Percentiles rank a stretch among this genome's conserved stretches.
Evolutionary conservation across 2,888 invertebrate genomes (phyloP).

Genomic region (Mimumesa dahlbomi): DNA sequence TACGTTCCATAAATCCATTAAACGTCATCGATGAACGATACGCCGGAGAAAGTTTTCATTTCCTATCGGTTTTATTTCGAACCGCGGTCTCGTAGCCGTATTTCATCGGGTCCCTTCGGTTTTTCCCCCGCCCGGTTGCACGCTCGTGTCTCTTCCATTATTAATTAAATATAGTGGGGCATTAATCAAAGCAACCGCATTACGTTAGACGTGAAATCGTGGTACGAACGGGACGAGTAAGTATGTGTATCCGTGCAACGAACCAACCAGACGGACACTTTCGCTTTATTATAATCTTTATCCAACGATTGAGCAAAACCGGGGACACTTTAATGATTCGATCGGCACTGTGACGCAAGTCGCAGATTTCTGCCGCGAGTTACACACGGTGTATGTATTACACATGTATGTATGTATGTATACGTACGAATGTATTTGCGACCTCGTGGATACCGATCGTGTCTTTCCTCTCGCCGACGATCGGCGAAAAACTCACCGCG

Average conservation of each 20-base stretch:
- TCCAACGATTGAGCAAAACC: conserved; percentile 11
- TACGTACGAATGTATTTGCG: too few species aligned
- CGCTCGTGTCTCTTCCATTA: conserved; percentile 37
- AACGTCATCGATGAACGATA: too few species aligned
- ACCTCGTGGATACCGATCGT: too few species aligned
- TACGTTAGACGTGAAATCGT: conserved; percentile 14
- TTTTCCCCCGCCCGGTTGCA: too few species aligned
- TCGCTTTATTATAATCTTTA: not conserved
- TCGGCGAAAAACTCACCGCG: not conserved
- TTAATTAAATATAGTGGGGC: conserved; percentile 37
- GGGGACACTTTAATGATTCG: conserved; percentile 5
- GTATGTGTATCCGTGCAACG: not conserved
- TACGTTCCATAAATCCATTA: too few species aligned
- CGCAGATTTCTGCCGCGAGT: conserved; percentile 2
- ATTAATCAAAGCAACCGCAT: conserved; percentile 25
- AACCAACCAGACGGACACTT: too few species aligned
- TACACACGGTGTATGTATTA: too few species aligned
- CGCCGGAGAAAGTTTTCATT: not conserved
- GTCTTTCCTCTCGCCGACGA: not conserved
- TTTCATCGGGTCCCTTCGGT: too few species aligned
- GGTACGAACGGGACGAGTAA: not conserved
- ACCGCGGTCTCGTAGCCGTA: not conserved
- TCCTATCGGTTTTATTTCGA: not conserved
- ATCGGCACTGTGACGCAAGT: conserved; percentile 7
- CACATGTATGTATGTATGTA: too few species aligned